phyloP scores from a whole-genome alignment of 2,113 vertebrate genomes.

The Nannobrachium achirus region DNA sequence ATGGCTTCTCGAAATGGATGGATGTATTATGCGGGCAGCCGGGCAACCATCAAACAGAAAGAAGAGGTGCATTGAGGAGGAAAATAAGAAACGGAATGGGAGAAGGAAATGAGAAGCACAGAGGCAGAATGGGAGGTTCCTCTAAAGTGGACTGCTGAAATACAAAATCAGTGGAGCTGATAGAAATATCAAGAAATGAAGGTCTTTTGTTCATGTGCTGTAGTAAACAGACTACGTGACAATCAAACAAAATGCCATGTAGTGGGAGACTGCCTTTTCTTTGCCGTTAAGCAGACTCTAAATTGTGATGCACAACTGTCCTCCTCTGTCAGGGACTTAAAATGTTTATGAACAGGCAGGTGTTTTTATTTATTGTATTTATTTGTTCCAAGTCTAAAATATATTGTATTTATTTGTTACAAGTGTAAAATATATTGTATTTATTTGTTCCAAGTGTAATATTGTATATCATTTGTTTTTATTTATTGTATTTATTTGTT shows the following conservation, averaged over 20 bases:
- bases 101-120: background rate
- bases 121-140: background rate
- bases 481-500: slow-evolving; percentile 58
- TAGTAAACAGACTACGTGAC: slow-evolving; percentile 20
- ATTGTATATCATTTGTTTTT: background rate
- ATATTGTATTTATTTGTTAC: slow-evolving; percentile 15
- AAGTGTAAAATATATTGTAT: slow-evolving; percentile 2
- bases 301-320: slow-evolving; percentile 46
- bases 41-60: too few species aligned
- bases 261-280: slow-evolving; percentile 49
- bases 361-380: slow-evolving; percentile 50
- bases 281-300: slow-evolving; percentile 37
- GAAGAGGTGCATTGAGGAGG: background rate
- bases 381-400: slow-evolving; percentile 56
- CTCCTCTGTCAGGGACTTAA: slow-evolving; percentile 29
- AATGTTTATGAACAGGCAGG: slow-evolving; percentile 25
- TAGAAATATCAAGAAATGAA: background rate
- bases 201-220: background rate
- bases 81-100: background rate
- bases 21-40: slow-evolving; percentile 8
- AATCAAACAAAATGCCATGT: slow-evolving; percentile 20
- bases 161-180: too few species aligned
- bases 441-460: slow-evolving; percentile 1
- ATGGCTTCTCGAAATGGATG: background rate
- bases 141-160: too few species aligned